Conservation (phyloP, 2,888 invertebrate species). For the Cheiracanthium punctorium region DNA sequence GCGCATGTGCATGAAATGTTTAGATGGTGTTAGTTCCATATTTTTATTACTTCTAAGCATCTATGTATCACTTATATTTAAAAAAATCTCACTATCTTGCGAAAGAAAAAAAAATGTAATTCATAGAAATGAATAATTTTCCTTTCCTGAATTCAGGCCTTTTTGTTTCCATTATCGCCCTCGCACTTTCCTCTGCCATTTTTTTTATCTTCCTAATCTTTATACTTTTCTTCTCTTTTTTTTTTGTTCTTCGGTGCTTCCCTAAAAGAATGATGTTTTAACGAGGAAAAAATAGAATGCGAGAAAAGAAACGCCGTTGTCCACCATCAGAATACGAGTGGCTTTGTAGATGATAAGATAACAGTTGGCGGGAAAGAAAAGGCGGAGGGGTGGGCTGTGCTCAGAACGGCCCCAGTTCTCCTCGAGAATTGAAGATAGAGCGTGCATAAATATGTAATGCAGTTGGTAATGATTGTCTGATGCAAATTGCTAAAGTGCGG, state of each 20-base stretch:
- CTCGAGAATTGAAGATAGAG: not conserved
- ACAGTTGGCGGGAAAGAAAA: not conserved
- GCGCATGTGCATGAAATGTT: too few relatives aligned
- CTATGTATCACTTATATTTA: too few relatives aligned
- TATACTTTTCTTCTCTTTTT: not conserved
- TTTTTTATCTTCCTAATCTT: too few relatives aligned
- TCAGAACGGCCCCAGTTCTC: not conserved
- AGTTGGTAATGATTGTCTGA: slow-evolving; percentile 57
- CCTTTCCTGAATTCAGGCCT: too few relatives aligned
- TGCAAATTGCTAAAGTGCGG: slow-evolving; percentile 41
- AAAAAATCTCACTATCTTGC: too few relatives aligned
- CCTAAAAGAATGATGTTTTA: not conserved
- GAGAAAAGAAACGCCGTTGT: not conserved
- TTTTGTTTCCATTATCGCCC: too few relatives aligned
- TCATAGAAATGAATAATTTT: too few relatives aligned
- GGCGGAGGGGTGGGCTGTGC: not conserved
- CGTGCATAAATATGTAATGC: slow-evolving; percentile 55
- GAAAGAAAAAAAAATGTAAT: too few relatives aligned
- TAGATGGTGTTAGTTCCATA: too few relatives aligned
- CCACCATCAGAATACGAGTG: not conserved
- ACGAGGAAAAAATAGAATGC: not conserved
- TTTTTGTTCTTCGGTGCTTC: too few relatives aligned
- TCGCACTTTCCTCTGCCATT: too few relatives aligned
- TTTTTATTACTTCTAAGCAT: too few relatives aligned
- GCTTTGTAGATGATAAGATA: not conserved